Conservation (phyloP, 2,797 vertebrate genomes). For the Characodon lateralis region DNA sequence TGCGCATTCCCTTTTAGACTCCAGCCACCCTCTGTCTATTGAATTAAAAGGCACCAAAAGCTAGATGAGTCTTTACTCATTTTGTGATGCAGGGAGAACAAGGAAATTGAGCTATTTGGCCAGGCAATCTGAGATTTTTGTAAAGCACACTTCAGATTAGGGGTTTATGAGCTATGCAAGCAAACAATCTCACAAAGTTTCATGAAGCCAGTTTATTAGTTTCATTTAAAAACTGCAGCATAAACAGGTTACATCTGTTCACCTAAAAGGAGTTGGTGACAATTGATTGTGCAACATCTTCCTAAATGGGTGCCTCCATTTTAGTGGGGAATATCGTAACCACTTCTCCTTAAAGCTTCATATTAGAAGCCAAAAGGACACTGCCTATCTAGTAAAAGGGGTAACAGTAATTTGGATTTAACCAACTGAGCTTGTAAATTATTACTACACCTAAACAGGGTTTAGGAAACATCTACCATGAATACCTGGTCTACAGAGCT, state of each 20-base stretch:
- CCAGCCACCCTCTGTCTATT: no score
- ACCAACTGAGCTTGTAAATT: not conserved
- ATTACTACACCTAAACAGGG: not conserved
- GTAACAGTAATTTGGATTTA: not conserved
- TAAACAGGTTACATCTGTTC: no score
- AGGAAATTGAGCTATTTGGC: not conserved
- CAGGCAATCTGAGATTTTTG: not conserved
- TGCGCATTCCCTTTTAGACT: no score
- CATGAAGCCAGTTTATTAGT: no score
- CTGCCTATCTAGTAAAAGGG: not conserved
- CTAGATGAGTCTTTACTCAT: not conserved
- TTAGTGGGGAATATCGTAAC: not conserved
- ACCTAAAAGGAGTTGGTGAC: no score
- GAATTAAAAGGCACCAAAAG: no score
- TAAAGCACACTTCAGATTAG: not conserved
- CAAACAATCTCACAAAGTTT: not conserved
- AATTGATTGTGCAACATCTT: no score
- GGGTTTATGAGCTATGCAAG: not conserved
- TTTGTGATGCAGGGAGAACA: not conserved
- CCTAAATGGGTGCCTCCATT: no score
- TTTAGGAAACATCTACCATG: slow-evolving; percentile 8
- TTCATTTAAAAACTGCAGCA: no score
- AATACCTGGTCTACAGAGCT: slow-evolving; percentile 16
- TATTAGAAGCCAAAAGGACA: no score
- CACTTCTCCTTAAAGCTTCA: not conserved